phyloP scores from a whole-genome alignment of 2,888 invertebrate species.

The Caenorhabditis drosophilae region DNA sequence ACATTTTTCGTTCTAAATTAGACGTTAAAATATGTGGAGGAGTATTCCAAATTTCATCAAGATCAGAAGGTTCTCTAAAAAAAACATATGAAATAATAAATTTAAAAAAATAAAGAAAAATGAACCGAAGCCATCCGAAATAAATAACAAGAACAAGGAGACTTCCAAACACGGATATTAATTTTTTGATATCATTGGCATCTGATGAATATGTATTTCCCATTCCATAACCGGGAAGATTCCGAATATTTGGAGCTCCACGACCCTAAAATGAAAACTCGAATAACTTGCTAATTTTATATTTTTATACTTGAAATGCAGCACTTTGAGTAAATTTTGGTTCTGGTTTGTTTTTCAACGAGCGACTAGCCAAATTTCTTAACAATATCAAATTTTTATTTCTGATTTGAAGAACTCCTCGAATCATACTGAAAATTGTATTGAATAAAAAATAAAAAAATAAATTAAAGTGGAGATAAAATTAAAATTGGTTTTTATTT shows the following conservation, averaged over 20 bases:
- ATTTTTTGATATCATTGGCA: slow-evolving; percentile 47
- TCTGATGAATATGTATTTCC: slow-evolving; percentile 59
- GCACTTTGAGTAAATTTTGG: slow-evolving; percentile 63
- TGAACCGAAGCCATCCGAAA: slow-evolving; percentile 56
- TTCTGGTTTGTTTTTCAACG: slow-evolving; percentile 24
- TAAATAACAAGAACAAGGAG: slow-evolving; percentile 51
- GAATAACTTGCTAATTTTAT: background rate
- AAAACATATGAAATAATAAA: background rate
- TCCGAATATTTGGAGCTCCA: slow-evolving; percentile 10
- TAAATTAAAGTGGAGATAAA: slow-evolving; percentile 4
- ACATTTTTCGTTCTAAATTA: slow-evolving; percentile 58
- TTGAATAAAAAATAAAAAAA: slow-evolving; percentile 1
- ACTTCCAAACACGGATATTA: slow-evolving; percentile 51
- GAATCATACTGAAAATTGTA: background rate
- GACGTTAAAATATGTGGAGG: slow-evolving; percentile 59
- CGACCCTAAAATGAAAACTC: slow-evolving; percentile 34
- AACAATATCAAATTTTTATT: background rate
- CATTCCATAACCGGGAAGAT: slow-evolving; percentile 34
- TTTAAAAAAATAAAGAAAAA: background rate
- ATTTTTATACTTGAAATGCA: slow-evolving; percentile 53
- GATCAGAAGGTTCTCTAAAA: slow-evolving; percentile 58
- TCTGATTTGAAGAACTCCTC: background rate
- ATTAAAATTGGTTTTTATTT: no score
- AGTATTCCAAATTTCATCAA: slow-evolving; percentile 58
- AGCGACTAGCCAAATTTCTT: background rate